phyloP scores from a whole-genome alignment of 1,140 invertebrate species.

The Trialeurodes vaporariorum region DNA sequence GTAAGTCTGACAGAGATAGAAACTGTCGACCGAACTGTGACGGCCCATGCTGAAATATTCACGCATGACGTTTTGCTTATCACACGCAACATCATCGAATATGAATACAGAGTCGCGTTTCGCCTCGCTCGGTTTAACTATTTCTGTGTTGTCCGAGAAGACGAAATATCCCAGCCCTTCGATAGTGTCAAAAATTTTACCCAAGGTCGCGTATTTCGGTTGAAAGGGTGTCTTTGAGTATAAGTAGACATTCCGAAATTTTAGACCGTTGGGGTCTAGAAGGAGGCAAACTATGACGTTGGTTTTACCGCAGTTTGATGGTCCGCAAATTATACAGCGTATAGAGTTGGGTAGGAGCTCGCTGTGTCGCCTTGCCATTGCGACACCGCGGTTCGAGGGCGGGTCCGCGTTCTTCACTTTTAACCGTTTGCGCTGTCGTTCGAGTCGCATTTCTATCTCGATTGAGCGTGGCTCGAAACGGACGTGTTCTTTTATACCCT shows the following conservation, averaged over 20 bases:
- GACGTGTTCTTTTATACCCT: too few relatives aligned
- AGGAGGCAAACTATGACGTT: conserved; percentile 10
- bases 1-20: conserved; percentile 35
- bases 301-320: conserved; percentile 17
- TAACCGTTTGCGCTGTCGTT: neutral
- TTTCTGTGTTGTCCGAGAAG: conserved; percentile 22
- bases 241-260: conserved; percentile 3
- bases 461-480: too few relatives aligned
- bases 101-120: conserved; percentile 29
- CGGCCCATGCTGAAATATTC: conserved; percentile 32
- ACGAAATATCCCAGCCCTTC: conserved; percentile 24
- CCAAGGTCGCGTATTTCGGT: neutral
- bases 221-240: conserved; percentile 3
- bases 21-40: conserved; percentile 31
- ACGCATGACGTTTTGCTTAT: conserved; percentile 23
- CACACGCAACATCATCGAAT: conserved; percentile 33
- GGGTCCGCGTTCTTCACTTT: neutral
- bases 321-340: conserved; percentile 26
- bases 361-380: conserved; percentile 14
- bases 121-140: conserved; percentile 17
- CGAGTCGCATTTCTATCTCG: neutral
- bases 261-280: neutral
- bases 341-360: conserved; percentile 23
- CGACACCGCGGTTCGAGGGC: neutral
- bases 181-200: neutral